Percentiles rank a stretch among this genome's conserved stretches.
phyloP scores from a whole-genome alignment of 2,888 invertebrate genomes.

The Coenonympha glycerion region DNA sequence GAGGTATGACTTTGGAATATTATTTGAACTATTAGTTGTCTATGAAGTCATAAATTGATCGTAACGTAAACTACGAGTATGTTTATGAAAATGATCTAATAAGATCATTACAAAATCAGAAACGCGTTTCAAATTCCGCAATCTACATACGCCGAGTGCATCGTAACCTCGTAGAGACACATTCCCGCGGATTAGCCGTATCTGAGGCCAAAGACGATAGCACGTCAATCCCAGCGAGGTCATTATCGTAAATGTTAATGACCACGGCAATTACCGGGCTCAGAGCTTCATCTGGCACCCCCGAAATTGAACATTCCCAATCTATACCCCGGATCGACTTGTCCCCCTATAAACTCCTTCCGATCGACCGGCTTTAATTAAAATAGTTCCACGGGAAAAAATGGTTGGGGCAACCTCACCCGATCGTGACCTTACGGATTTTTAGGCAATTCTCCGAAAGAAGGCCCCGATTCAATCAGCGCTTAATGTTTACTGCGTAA shows the following conservation, averaged over 20 bases:
- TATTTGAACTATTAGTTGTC: no score
- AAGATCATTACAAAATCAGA: conserved; percentile 7
- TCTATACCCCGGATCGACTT: conserved; percentile 56
- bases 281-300: conserved; percentile 51
- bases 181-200: conserved; percentile 44
- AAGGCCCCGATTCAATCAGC: conserved; percentile 31
- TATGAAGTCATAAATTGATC: no score
- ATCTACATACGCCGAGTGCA: conserved; percentile 19
- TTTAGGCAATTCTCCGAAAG: conserved; percentile 26
- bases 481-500: conserved; percentile 26
- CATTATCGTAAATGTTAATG: conserved; percentile 75
- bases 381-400: conserved; percentile 66
- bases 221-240: conserved; percentile 58
- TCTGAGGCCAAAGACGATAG: conserved; percentile 55
- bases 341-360: conserved; percentile 64
- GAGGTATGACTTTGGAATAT: no score
- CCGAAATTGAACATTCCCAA: conserved; percentile 63
- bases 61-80: no score
- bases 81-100: background rate
- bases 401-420: conserved; percentile 50
- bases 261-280: conserved; percentile 64
- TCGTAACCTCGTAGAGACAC: conserved; percentile 17
- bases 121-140: conserved; percentile 29
- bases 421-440: conserved; percentile 35
- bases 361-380: conserved; percentile 62